Conservation (phyloP, 2,888 invertebrate species). For the Xylophagus ater region DNA sequence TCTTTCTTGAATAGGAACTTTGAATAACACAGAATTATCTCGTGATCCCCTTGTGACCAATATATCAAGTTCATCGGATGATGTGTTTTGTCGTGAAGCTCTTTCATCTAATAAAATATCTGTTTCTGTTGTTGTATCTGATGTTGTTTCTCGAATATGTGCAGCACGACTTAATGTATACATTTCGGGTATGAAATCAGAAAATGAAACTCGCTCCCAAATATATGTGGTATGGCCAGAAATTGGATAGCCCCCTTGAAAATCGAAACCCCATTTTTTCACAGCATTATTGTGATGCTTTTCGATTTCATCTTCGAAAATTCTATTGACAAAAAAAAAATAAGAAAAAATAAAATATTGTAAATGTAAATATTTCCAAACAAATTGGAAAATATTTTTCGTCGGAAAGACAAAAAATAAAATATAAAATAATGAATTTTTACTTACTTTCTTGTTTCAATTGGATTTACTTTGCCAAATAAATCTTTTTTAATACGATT, state of each 20-base stretch:
- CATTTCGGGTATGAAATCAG: conserved; percentile 35
- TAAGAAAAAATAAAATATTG: background rate
- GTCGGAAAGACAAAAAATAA: background rate
- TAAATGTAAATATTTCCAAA: background rate
- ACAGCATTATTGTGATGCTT: conserved; percentile 51
- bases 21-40: conserved; percentile 19
- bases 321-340: conserved; percentile 20
- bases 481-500: conserved; percentile 35
- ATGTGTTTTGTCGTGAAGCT: conserved; percentile 31
- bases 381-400: background rate
- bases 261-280: conserved; percentile 38
- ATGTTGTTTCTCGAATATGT: conserved; percentile 29
- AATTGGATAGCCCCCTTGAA: conserved; percentile 32
- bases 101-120: conserved; percentile 32
- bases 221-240: conserved; percentile 25
- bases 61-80: conserved; percentile 6
- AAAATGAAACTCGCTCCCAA: conserved; percentile 35
- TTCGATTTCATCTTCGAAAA: conserved; percentile 31
- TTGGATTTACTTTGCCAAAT: conserved; percentile 30
- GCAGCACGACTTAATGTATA: conserved; percentile 38
- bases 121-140: conserved; percentile 16
- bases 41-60: conserved; percentile 7
- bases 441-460: conserved; percentile 31
- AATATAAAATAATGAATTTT: background rate
- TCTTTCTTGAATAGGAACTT: conserved; percentile 22